Percentiles rank a stretch among this genome's conserved stretches.
Conservation (phyloP, 2,888 invertebrate species). For the Halictus quadricinctus region DNA sequence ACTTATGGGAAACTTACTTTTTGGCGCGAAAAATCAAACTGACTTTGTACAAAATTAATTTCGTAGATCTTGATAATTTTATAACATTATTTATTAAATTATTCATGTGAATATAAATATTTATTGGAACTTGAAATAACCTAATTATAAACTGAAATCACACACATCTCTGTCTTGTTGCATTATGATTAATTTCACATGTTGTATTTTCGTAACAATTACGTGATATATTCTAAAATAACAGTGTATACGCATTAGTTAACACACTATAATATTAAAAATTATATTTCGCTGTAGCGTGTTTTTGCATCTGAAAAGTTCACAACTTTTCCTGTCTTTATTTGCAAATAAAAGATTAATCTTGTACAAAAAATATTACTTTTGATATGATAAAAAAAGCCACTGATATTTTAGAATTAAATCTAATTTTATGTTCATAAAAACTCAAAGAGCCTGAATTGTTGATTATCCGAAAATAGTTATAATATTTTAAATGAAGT, state of each 20-base stretch:
- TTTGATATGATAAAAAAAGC: slow-evolving; percentile 14
- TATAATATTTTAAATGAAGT: slow-evolving; percentile 25
- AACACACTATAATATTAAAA: slow-evolving; percentile 21
- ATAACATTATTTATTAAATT: background rate
- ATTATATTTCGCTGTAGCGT: background rate
- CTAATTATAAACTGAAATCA: slow-evolving; percentile 28
- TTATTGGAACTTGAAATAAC: slow-evolving; percentile 40
- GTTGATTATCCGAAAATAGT: slow-evolving; percentile 17
- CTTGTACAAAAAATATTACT: slow-evolving; percentile 9
- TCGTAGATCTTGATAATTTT: background rate
- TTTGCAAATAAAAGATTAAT: slow-evolving; percentile 21
- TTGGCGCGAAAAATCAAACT: slow-evolving; percentile 6
- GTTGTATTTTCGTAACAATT: slow-evolving; percentile 15
- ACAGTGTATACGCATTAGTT: background rate
- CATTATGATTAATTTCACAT: background rate
- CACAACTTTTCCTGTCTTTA: background rate
- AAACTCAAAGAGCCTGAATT: slow-evolving; percentile 30
- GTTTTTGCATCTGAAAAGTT: background rate
- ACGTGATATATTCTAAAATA: slow-evolving; percentile 27
- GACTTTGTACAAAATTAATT: background rate
- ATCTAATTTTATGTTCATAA: slow-evolving; percentile 21
- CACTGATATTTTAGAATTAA: slow-evolving; percentile 14
- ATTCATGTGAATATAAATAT: slow-evolving; percentile 28
- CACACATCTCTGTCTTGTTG: background rate
- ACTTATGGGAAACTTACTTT: background rate